Evolutionary conservation across 2,797 vertebrate species (phyloP).

Genomic region (Chaetophractus vellerosus): DNA sequence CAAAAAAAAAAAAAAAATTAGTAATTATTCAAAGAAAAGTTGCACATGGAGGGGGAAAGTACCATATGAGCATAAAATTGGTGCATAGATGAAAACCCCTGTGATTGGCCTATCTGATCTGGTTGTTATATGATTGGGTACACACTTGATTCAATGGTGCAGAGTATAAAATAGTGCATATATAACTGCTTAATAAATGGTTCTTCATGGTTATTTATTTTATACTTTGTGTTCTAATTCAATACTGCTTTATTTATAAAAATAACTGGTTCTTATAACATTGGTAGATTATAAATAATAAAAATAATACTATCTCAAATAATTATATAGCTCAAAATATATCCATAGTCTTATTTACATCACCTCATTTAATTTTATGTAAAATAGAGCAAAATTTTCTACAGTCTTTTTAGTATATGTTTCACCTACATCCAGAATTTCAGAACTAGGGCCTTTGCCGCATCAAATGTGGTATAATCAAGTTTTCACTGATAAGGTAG

Average conservation of each 20-base stretch:
- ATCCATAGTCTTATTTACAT: not conserved
- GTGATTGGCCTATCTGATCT: not conserved
- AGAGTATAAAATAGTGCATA: not conserved
- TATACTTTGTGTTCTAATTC: too few relatives aligned
- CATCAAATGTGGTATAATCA: not conserved
- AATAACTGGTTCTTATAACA: not conserved
- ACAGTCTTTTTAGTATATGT: not conserved
- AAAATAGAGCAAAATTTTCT: slow-evolving; percentile 29
- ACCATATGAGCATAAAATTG: not conserved
- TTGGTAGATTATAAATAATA: not conserved
- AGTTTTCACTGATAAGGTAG: not conserved
- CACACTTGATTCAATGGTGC: not conserved
- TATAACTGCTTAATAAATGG: not conserved
- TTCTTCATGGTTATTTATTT: not conserved
- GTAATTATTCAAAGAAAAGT: not conserved
- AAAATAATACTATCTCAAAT: not conserved
- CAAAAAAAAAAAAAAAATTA: too few relatives aligned
- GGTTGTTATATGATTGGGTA: not conserved
- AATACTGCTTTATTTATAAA: too few relatives aligned
- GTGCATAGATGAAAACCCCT: not conserved
- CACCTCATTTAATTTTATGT: not conserved
- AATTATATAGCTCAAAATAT: not conserved
- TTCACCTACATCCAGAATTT: not conserved
- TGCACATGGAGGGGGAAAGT: not conserved
- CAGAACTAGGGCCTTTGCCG: not conserved